Conservation (phyloP, 2,888 invertebrate species). For the Polydesmus complanatus region DNA sequence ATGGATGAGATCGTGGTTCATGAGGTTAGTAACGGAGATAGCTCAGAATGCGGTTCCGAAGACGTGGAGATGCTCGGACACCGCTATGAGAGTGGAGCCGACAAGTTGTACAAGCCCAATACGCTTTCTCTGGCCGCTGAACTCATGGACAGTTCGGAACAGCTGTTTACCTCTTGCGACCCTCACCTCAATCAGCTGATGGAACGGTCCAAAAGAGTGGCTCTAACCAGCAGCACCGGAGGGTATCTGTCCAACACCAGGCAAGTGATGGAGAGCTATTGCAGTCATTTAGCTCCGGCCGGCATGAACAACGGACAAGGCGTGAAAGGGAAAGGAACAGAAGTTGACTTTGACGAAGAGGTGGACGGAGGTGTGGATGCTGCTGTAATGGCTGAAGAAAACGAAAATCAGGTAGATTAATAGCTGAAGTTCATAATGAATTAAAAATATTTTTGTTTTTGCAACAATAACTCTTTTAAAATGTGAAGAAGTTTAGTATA, state of each 20-base stretch:
- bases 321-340: background rate
- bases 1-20: constrained; percentile 20
- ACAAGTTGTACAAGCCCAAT: constrained; percentile 17
- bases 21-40: constrained; percentile 18
- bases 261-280: background rate
- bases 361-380: background rate
- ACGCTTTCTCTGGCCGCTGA: constrained; percentile 21
- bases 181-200: constrained; percentile 19
- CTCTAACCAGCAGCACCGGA: background rate
- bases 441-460: no score
- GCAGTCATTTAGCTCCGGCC: background rate
- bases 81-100: constrained; percentile 20
- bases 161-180: constrained; percentile 22
- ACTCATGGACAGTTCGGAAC: constrained; percentile 19
- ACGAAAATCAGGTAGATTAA: background rate
- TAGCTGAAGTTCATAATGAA: background rate
- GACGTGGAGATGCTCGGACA: constrained; percentile 22
- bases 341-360: background rate
- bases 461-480: no score
- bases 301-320: background rate
- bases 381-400: background rate
- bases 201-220: background rate
- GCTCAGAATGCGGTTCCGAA: constrained; percentile 22
- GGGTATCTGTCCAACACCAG: background rate
- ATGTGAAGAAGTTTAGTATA: no score